Evolutionary conservation across 2,113 vertebrate species (phyloP).

Genomic region (pig (Sus scrofa)): DNA sequence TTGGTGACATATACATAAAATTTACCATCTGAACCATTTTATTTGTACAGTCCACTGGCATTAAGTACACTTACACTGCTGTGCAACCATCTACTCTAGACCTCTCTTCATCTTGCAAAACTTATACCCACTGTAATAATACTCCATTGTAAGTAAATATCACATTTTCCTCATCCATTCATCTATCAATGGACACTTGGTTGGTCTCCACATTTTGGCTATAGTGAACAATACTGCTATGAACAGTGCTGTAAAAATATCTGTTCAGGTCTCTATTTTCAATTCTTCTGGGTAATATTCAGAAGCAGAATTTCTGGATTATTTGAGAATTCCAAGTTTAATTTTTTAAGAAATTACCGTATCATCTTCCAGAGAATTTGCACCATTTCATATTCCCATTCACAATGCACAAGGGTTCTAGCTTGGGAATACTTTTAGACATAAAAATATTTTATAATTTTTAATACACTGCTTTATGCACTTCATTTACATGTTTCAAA

Average conservation of each 20-base stretch:
- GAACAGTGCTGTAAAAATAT: background rate
- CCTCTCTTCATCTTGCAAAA: background rate
- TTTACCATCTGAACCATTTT: background rate
- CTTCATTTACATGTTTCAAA: background rate
- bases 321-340: background rate
- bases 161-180: background rate
- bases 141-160: background rate
- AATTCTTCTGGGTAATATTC: background rate
- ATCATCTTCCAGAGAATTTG: background rate
- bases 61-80: background rate
- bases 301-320: conserved; percentile 1
- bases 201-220: background rate
- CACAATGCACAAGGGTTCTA: background rate
- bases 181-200: background rate
- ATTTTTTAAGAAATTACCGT: background rate
- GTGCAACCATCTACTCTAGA: background rate
- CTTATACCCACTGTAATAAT: background rate
- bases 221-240: background rate
- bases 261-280: background rate
- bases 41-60: background rate
- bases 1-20: background rate
- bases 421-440: background rate
- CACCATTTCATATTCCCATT: background rate
- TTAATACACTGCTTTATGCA: too few relatives aligned
- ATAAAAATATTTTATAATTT: background rate